Base-by-base conservation (phyloP, 2,797 vertebrate genomes). In the Enteromius afrohamiltoni region DNA sequence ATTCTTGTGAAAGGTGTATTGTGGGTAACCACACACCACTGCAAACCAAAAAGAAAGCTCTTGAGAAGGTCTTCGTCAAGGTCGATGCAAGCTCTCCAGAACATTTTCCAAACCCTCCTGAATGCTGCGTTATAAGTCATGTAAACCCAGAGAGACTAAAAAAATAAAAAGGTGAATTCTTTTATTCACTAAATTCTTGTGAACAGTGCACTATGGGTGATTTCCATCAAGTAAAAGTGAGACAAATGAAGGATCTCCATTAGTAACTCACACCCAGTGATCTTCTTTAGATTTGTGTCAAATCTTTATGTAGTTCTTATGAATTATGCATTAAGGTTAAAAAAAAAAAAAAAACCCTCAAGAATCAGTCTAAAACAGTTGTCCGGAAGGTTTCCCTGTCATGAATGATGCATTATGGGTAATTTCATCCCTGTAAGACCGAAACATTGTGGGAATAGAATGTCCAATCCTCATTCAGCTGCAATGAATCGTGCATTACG, bases 401-500 rank as follows among this genome's bases (percentile, higher is more conserved):
- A 73, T 45, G 13, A 45, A 73, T 79, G 26, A 67, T 51, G 21
- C 11, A 79, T 26, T 16, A 23, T 53, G 31, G 47, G 64, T 79
- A 23, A 79, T n/a, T 34, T 65, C 1, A 65, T 65, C 60, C 5
- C 58, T 21, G 5, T 29, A 65, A 78, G 40, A 45, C 49, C 2
- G 1, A 13, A 78, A 78, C 23, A 16, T 58, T 29, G 29, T 29
- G 9, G 16, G 9, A 77, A 77, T 11, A 47, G 55, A 42, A 2
- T 7, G 17, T 65, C 17, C 23, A 3, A 6, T 21, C 9, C 42
- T 47, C 60, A 65, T 78, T 78, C 76, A n/a, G 23, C 34, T 34
- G 47, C 23, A 51, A 34, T 88, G 74, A 85, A 89, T 85, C 10
- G 1, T 83, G 71, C 65, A 76, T 83, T 77, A 77, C 45, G 19